A percentile compares a stretch with the other conserved stretches of the same genome.
phyloP scores from a whole-genome alignment of 2,797 vertebrate species.

The Peromyscus eremicus region DNA sequence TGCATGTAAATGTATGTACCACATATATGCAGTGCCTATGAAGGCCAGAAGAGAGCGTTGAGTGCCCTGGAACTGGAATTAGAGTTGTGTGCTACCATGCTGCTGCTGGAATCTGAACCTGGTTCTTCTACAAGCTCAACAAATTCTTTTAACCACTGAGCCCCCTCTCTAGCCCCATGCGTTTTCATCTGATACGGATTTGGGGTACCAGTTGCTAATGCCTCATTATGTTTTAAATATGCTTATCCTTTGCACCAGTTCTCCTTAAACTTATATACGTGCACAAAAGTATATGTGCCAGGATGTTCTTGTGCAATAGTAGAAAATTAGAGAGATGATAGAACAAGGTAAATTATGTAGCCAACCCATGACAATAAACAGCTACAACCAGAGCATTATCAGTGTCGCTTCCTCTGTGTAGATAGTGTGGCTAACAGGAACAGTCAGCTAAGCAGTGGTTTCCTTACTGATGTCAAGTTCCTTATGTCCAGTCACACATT shows the following conservation, averaged over 20 bases:
- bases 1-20: background rate
- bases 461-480: background rate
- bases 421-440: background rate
- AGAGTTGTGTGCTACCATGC: background rate
- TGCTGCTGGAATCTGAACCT: no score
- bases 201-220: slow-evolving; percentile 16
- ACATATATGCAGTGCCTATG: background rate
- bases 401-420: slow-evolving; percentile 27
- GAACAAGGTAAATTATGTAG: background rate
- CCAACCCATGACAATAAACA: slow-evolving; percentile 18
- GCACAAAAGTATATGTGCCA: background rate
- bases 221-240: slow-evolving; percentile 30
- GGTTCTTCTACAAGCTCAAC: background rate
- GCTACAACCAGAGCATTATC: background rate
- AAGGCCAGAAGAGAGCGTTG: background rate
- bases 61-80: background rate
- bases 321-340: background rate
- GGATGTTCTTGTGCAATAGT: background rate
- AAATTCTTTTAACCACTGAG: background rate
- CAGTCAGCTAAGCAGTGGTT: background rate
- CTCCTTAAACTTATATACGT: background rate
- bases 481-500: background rate
- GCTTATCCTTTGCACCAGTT: slow-evolving; percentile 13
- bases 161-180: background rate
- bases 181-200: background rate